phyloP scores from a whole-genome alignment of 2,113 vertebrate species.

The Pachypanchax playfairii region DNA sequence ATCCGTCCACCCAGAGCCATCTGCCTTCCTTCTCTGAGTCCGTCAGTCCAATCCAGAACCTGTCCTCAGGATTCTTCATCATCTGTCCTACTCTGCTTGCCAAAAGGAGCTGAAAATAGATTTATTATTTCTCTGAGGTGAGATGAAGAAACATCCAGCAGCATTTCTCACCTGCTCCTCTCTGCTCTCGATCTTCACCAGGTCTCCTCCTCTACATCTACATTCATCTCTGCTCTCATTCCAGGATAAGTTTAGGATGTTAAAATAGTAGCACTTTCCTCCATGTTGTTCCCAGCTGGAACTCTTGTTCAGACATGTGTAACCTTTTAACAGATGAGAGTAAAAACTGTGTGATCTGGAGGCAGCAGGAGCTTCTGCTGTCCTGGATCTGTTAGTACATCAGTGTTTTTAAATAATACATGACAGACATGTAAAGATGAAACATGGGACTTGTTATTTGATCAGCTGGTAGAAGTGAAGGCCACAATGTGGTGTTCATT shows the following conservation, averaged over 20 bases:
- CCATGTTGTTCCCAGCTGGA: not conserved
- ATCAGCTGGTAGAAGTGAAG: not conserved
- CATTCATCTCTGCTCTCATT: fast-evolving
- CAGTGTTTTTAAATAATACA: not conserved
- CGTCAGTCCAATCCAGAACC: too few relatives aligned
- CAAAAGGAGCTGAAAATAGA: not conserved
- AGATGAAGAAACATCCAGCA: not conserved
- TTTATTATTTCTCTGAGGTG: not conserved
- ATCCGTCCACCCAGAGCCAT: too few relatives aligned
- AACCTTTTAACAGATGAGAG: conserved; percentile 7
- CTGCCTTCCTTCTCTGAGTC: too few relatives aligned
- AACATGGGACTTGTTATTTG: fast-evolving
- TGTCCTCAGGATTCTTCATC: fast-evolving
- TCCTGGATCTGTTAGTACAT: not conserved
- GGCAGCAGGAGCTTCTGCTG: conserved; percentile 2
- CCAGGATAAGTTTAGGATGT: not conserved
- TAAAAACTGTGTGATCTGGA: not conserved
- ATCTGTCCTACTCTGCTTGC: fast-evolving
- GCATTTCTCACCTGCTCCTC: conserved; percentile 53
- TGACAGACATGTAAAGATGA: too few relatives aligned
- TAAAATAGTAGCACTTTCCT: not conserved
- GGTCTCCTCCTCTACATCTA: fast-evolving
- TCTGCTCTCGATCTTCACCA: conserved; percentile 43
- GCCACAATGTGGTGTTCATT: too few relatives aligned
- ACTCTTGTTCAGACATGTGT: fast-evolving